A percentile compares a stretch with the other conserved stretches of the same genome.
phyloP scores from a whole-genome alignment of 2,797 vertebrate species.

The Sebastes jordani region DNA sequence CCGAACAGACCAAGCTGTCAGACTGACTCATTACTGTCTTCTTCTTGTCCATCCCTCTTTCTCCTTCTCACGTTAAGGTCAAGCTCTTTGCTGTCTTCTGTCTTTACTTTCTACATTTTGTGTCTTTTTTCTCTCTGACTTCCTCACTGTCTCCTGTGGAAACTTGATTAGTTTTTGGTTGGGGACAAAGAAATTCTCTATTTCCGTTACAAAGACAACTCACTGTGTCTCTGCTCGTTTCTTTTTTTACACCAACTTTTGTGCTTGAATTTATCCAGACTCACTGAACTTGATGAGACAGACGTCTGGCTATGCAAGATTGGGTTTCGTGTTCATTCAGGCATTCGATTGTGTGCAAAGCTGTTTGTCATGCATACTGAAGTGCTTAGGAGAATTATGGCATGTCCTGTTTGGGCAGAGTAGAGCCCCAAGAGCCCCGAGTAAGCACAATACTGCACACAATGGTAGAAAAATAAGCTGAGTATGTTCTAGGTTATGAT shows the following conservation, averaged over 20 bases:
- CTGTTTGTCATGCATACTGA: conserved; percentile 38
- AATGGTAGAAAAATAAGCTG: not conserved
- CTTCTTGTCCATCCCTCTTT: not conserved
- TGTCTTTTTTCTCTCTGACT: not conserved
- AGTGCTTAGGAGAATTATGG: conserved; percentile 18
- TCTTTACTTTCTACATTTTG: not conserved
- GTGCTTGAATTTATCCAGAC: conserved; percentile 20
- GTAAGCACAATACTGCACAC: conserved; percentile 9
- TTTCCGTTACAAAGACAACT: not conserved
- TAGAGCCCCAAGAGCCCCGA: not conserved
- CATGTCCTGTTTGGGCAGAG: conserved; percentile 32
- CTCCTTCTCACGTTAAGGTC: not conserved
- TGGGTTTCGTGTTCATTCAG: conserved; percentile 41
- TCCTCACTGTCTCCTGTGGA: not conserved
- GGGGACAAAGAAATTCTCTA: not conserved
- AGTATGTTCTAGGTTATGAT: not conserved
- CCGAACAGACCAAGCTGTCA: not conserved
- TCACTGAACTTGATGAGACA: conserved; percentile 40
- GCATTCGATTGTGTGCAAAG: conserved; percentile 27
- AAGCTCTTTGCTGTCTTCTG: not conserved
- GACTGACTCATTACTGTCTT: not conserved
- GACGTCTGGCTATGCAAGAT: conserved; percentile 46
- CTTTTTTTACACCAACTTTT: conserved; percentile 5
- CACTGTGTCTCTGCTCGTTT: not conserved
- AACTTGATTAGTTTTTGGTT: not conserved